phyloP scores from a whole-genome alignment of 2,888 invertebrate species.

The Sabellastarte sp. region DNA sequence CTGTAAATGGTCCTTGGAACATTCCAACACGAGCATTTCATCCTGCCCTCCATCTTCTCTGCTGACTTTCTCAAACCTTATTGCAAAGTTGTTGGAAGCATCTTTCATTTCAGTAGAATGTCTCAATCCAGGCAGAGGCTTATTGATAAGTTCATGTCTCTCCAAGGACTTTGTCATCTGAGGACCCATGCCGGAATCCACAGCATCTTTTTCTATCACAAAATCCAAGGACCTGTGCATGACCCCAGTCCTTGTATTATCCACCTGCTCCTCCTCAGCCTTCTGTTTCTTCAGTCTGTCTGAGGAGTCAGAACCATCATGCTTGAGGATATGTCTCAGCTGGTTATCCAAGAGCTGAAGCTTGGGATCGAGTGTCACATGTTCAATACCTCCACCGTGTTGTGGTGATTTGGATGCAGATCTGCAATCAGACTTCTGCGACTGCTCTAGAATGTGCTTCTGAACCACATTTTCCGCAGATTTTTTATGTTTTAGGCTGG shows the following conservation, averaged over 20 bases:
- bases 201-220: background rate
- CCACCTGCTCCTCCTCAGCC: background rate
- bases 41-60: slow-evolving; percentile 1
- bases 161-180: background rate
- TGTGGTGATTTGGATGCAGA: background rate
- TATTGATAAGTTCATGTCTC: too few relatives aligned
- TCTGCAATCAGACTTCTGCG: background rate
- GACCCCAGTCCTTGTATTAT: background rate
- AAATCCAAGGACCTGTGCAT: background rate
- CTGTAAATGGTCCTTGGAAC: background rate
- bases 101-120: background rate
- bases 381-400: background rate
- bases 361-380: slow-evolving; percentile 13
- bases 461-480: background rate
- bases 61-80: background rate
- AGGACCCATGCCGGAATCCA: background rate
- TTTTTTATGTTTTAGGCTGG: slow-evolving; percentile 1
- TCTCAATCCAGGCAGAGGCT: background rate
- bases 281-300: background rate
- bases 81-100: background rate
- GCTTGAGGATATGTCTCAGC: slow-evolving; percentile 36
- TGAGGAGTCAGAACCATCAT: slow-evolving; percentile 2
- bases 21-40: background rate
- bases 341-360: slow-evolving; percentile 34
- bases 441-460: background rate